Conservation (phyloP, 2,888 invertebrate species). For the Caenorhabditis wallacei region DNA sequence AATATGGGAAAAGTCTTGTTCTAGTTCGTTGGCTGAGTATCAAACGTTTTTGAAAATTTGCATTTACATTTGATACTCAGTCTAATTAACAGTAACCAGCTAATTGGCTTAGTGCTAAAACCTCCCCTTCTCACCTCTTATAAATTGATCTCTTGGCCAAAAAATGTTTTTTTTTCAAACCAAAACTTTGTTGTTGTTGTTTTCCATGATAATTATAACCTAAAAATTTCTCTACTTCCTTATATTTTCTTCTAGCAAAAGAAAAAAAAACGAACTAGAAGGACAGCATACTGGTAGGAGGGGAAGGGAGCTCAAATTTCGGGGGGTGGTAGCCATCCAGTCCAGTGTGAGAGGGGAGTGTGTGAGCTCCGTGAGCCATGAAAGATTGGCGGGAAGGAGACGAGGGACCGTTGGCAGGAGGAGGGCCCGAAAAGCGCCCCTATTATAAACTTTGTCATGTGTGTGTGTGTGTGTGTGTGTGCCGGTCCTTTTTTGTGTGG, state of each 20-base stretch:
- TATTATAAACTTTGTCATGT: constrained; percentile 19
- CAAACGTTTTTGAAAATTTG: too few relatives aligned
- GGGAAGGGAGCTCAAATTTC: constrained; percentile 48
- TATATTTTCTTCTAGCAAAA: not conserved
- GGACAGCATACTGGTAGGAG: not conserved
- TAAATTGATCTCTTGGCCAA: too few relatives aligned
- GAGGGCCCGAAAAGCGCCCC: constrained; percentile 1
- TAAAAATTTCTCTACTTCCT: not conserved
- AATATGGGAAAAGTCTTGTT: too few relatives aligned
- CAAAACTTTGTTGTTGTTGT: too few relatives aligned
- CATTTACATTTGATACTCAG: too few relatives aligned
- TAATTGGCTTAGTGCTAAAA: too few relatives aligned
- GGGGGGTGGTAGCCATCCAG: too few relatives aligned
- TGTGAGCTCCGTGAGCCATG: constrained; percentile 43
- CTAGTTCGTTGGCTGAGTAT: too few relatives aligned
- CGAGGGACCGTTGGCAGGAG: constrained; percentile 21
- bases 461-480: too few relatives aligned
- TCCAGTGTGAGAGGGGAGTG: not conserved
- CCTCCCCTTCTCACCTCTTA: too few relatives aligned
- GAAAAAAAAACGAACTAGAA: not conserved
- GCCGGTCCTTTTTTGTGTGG: constrained; percentile 7
- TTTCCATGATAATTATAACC: constrained; percentile 7
- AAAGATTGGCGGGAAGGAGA: constrained; percentile 33
- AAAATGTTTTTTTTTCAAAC: too few relatives aligned
- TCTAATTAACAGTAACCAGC: too few relatives aligned